Base-by-base conservation (phyloP, 2,888 invertebrate genomes). In the Heliconius erato region DNA sequence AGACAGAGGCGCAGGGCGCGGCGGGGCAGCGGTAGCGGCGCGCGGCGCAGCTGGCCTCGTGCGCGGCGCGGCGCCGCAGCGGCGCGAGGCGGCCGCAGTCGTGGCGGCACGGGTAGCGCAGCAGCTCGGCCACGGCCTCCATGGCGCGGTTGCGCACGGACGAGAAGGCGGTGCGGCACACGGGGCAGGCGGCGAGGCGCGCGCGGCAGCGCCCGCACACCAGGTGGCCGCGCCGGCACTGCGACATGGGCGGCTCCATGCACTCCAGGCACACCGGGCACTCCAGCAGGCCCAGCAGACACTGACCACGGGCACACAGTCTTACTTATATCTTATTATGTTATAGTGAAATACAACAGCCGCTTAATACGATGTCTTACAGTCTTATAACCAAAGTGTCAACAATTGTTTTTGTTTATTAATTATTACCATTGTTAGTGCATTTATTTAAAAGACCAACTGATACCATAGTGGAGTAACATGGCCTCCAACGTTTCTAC, bases 261-360 rank as follows among this genome's bases (percentile, higher is more conserved):
- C 96, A 96, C 88, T 97, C 97, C 88, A 97, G 92, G 90, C 97
- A 97, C 86, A 97, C 96, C 32, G 97, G 97, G 86, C 97, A 97
- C 89, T 97, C 97, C 88, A 97, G 91, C 87, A 95, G 88, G 0
- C 95, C 92, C 44, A 96, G 92, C 86, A 95, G 88, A 84, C 91
- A 92, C 95, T 96, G 86, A 1, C 7, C n/a, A 40, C 26, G 35
- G 1, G 28, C 54, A 16, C 28, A 7, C 1, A 28, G 26, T 54
- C 11, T 11, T 40, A n/a, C 19, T 63, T 23, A n/a, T 63, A 23
- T 54, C 23, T 54, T 54, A 54, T 54, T 54, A 49, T 49, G 14
- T 49, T 49, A n/a, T n/a, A n/a, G n/a, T 49, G 44, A 44, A 3
- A 44, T 3, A 14, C 12, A 14, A 44, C 0, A 44, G 44, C 44